Evolutionary conservation across 2,113 vertebrate genomes (phyloP).

Genomic region (Malaclemys terrapin): DNA sequence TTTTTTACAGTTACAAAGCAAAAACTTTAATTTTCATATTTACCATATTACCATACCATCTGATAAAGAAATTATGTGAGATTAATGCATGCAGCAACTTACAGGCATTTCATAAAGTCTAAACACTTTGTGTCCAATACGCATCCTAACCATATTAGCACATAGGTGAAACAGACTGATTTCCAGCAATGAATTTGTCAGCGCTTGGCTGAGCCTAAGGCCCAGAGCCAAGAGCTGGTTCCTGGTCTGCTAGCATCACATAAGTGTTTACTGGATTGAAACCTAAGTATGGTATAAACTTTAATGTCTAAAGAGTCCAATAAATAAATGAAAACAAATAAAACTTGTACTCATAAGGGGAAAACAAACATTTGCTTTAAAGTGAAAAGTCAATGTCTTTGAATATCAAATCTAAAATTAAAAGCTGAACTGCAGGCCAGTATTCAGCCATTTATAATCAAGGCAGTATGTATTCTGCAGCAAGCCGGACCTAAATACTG

Average conservation of each 20-base stretch:
- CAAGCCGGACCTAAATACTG: rapidly evolving
- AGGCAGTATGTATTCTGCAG: background rate
- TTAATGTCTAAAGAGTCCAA: background rate
- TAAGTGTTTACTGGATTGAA: background rate
- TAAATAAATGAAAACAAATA: background rate
- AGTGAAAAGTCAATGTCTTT: background rate
- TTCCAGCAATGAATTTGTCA: background rate
- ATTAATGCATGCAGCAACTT: background rate
- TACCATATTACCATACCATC: background rate
- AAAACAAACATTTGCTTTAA: background rate
- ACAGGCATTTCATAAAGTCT: background rate
- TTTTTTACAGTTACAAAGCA: background rate
- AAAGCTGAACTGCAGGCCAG: background rate
- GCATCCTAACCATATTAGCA: background rate
- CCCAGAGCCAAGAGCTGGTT: background rate
- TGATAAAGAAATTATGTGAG: background rate
- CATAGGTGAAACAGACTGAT: background rate
- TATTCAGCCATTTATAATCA: background rate
- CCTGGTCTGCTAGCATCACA: background rate
- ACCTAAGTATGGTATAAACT: background rate
- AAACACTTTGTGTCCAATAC: background rate
- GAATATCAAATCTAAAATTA: background rate
- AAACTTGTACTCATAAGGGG: background rate
- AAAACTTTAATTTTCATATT: background rate
- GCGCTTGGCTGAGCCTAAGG: background rate